Evolutionary conservation across 2,888 invertebrate genomes (phyloP).

Genomic region (Pandemis heparana): DNA sequence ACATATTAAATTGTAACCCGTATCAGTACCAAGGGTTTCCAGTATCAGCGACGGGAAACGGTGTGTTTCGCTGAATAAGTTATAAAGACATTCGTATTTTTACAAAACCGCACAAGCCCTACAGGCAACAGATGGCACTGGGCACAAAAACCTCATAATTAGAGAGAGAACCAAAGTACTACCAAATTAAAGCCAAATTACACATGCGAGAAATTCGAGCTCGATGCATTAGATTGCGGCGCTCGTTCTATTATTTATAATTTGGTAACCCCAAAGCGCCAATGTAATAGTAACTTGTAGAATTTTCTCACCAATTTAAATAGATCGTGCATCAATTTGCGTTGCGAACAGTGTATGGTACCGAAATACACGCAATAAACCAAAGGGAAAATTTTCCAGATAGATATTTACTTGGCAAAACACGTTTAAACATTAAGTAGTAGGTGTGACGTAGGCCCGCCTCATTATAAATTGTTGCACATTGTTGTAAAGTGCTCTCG

Average conservation of each 20-base stretch:
- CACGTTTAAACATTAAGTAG: not conserved
- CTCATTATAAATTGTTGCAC: not conserved
- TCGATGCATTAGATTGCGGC: too few relatives aligned
- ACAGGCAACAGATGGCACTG: slow-evolving; percentile 36
- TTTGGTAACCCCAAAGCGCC: too few relatives aligned
- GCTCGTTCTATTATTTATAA: too few relatives aligned
- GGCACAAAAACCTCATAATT: slow-evolving; percentile 11
- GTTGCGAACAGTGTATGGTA: too few relatives aligned
- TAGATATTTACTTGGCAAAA: not conserved
- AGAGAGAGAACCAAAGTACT: not conserved
- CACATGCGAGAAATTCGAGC: too few relatives aligned
- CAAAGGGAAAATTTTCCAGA: too few relatives aligned
- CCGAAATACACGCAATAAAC: too few relatives aligned
- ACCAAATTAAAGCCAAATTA: too few relatives aligned
- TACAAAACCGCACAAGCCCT: slow-evolving; percentile 39
- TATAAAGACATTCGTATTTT: slow-evolving; percentile 24
- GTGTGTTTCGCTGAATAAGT: slow-evolving; percentile 6
- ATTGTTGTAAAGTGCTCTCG: not conserved
- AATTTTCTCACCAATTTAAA: too few relatives aligned
- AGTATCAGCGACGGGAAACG: not conserved
- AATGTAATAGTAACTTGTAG: too few relatives aligned
- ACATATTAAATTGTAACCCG: too few relatives aligned
- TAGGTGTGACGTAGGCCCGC: not conserved
- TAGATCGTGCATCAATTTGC: too few relatives aligned
- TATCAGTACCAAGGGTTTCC: not conserved